phyloP scores from a whole-genome alignment of 2,797 vertebrate genomes.

The Malacoctenus gilli region DNA sequence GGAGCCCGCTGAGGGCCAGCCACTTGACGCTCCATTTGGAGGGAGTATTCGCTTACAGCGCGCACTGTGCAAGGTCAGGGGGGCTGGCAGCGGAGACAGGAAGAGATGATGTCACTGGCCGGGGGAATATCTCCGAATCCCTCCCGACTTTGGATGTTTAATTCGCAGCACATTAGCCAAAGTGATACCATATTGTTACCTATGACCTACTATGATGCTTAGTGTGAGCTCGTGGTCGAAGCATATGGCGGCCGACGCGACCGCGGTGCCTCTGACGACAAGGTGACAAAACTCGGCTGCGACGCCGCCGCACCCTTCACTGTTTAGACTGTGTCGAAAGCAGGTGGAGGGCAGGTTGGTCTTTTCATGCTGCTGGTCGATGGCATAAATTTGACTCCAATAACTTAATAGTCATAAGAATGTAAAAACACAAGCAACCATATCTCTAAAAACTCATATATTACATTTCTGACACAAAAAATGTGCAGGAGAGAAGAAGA shows the following conservation, averaged over 20 bases:
- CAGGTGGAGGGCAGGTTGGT: no score
- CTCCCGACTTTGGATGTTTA: conserved; percentile 65
- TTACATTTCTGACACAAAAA: no score
- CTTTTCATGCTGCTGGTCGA: no score
- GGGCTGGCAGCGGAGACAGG: conserved; percentile 57
- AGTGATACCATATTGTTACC: conserved; percentile 72
- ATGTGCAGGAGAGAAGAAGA: no score
- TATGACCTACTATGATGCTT: conserved; percentile 58
- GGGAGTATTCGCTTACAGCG: conserved; percentile 63
- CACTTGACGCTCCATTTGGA: conserved; percentile 56
- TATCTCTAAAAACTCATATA: no score
- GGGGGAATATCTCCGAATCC: conserved; percentile 69
- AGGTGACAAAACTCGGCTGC: conserved; percentile 35
- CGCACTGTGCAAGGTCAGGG: conserved; percentile 57
- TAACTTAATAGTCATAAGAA: no score
- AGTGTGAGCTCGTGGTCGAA: conserved; percentile 44
- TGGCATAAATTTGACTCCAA: no score
- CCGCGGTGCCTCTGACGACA: conserved; percentile 21
- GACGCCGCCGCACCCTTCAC: conserved; percentile 18
- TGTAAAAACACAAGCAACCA: no score
- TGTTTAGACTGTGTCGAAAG: no score
- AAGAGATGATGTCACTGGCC: conserved; percentile 73
- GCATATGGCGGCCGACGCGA: conserved; percentile 43
- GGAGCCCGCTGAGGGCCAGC: conserved; percentile 30
- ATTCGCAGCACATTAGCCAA: conserved; percentile 68